Evolutionary conservation across 2,888 invertebrate genomes (phyloP), one percentile per base, ranked within the genome.

Genomic region (Acronicta aceris): DNA sequence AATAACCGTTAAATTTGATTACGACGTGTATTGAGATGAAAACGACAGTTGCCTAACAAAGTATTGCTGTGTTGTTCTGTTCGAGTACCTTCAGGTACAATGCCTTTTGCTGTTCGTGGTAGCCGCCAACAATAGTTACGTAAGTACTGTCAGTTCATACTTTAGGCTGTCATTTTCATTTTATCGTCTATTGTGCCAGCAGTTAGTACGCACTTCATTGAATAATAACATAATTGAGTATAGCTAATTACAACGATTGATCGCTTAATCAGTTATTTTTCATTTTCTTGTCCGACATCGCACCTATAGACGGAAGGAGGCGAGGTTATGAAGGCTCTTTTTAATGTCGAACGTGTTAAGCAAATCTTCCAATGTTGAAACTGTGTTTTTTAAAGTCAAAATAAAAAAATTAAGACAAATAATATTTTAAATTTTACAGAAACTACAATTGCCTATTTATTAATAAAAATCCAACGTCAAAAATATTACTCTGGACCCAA

Each of bases 1-100:
- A 89, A 88, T 88, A 88, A 88, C 89, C 91, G 92, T 91, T 84
- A 90, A 93, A 93, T 91, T 91, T 84, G 88, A 93, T 93, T 91
- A 91, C 89, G 82, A 83, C 84, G 86, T 87, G 84, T 86, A 86
- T 83, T 81, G 79, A 84, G 81, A 88, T 81, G 87, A 89, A 89
- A 90, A 85, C 84, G 86, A 88, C 83, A 86, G 86, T 89, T 88
- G 78, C 82, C 70, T 76, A 82, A 86, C 81, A 75, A 81, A 57
- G 48, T 65, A 73, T 74, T 72, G 71, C 66, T 72, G 65, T 75
- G 60, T 59, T 52, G 71, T 71, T 71, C 60, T 55, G 60, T 64
- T 25, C 52, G 70, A 64, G 66, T 60, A 72, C 60, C 49, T 65
- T 49, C 55, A 50, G 40, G 59, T 67, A 73, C 62, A 58, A 64